Conservation (phyloP, 2,888 invertebrate species). For the Dasypogon diadema region DNA sequence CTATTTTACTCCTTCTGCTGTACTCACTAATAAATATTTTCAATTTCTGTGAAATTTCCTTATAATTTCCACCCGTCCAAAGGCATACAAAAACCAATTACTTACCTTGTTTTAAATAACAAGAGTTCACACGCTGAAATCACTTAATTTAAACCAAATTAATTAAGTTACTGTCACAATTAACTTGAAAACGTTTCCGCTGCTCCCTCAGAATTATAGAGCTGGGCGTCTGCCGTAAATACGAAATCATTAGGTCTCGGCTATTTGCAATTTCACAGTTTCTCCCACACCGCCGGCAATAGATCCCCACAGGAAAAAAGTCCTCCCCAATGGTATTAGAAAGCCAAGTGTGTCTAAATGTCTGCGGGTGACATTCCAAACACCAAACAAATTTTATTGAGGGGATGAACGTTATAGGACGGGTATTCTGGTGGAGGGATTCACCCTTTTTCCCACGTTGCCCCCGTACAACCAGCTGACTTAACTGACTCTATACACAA, state of each 20-base stretch:
- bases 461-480: constrained; percentile 41
- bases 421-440: constrained; percentile 10
- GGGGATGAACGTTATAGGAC: constrained; percentile 56
- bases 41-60: no score
- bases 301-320: constrained; percentile 46
- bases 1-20: no score
- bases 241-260: constrained; percentile 50
- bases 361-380: constrained; percentile 69
- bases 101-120: neutral
- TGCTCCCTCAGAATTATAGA: constrained; percentile 9
- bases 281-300: constrained; percentile 35
- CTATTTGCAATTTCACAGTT: constrained; percentile 55
- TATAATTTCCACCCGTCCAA: no score
- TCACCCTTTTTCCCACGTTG: constrained; percentile 34
- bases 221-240: constrained; percentile 36
- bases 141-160: constrained; percentile 49
- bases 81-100: no score
- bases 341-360: constrained; percentile 59
- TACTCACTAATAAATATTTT: no score
- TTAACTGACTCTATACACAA: constrained; percentile 14
- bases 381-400: constrained; percentile 68
- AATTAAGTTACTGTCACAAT: constrained; percentile 46
- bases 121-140: neutral
- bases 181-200: constrained; percentile 20
- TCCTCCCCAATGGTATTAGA: constrained; percentile 27